Evolutionary conservation across 2,113 vertebrate genomes (phyloP).

Genomic region (Hippocampus guttulatus): DNA sequence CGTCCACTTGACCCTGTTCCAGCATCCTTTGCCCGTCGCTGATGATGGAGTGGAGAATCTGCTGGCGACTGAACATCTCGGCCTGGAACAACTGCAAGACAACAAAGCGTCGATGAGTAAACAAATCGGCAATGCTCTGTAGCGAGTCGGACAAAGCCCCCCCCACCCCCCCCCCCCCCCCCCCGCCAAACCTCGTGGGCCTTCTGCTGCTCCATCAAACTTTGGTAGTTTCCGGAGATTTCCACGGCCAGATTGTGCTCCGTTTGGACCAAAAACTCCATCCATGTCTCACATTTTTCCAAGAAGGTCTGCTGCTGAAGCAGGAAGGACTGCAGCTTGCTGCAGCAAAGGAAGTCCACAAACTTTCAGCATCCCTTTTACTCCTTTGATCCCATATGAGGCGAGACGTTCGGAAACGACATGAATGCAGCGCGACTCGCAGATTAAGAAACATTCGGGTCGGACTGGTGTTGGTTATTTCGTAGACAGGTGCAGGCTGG

Average conservation of each 20-base stretch:
- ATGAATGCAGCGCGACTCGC: no score
- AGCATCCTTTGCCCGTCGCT: conserved; percentile 89
- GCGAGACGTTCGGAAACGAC: no score
- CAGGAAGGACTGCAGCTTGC: conserved; percentile 92
- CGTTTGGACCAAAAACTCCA: conserved; percentile 94
- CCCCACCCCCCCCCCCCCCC: conserved; percentile 9
- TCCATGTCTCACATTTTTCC: conserved; percentile 98
- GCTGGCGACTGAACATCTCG: conserved; percentile 98
- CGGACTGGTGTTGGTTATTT: no score
- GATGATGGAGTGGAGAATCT: conserved; percentile 97
- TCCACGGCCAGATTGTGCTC: conserved; percentile 90
- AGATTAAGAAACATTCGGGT: no score
- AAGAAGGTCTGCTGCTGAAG: conserved; percentile 96
- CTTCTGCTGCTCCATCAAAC: conserved; percentile 89
- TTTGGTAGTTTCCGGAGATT: conserved; percentile 92
- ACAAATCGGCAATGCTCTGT: no score
- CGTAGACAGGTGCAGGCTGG: no score
- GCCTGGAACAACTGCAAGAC: conserved; percentile 88
- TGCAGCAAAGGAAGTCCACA: conserved; percentile 48
- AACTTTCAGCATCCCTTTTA: background rate
- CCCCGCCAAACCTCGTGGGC: conserved; percentile 80
- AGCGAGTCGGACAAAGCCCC: background rate
- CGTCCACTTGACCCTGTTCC: conserved; percentile 96
- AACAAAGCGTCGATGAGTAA: background rate
- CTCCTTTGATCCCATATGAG: no score